phyloP scores from a whole-genome alignment of 2,888 invertebrate genomes.

The Tenthredo amoena region DNA sequence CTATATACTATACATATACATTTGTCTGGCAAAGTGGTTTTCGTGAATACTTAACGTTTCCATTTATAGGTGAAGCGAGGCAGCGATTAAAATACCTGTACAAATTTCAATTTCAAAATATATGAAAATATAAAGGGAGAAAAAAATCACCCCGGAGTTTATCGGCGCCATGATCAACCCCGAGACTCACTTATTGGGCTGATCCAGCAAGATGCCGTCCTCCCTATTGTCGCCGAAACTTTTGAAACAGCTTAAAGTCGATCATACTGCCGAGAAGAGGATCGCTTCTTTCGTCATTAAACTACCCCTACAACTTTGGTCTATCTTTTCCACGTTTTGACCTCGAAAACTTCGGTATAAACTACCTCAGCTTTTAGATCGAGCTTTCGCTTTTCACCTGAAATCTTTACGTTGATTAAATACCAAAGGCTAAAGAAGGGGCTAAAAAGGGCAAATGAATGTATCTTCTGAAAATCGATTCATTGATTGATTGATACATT shows the following conservation, averaged over 20 bases:
- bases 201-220: conserved; percentile 16
- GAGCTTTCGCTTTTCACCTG: not conserved
- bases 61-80: not conserved
- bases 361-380: not conserved
- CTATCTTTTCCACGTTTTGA: conserved; percentile 35
- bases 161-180: conserved; percentile 1
- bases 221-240: conserved; percentile 36
- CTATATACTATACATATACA: not conserved
- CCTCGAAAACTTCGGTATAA: not conserved
- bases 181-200: conserved; percentile 12
- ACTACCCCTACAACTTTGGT: conserved; percentile 6
- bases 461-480: too few species aligned
- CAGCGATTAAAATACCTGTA: not conserved
- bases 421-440: not conserved
- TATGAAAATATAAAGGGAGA: not conserved
- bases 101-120: not conserved
- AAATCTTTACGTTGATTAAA: not conserved
- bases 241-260: conserved; percentile 45
- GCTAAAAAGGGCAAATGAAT: not conserved
- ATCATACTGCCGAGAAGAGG: conserved; percentile 17
- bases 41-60: not conserved
- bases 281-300: not conserved
- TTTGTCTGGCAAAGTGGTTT: not conserved
- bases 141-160: not conserved
- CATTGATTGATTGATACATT: too few species aligned